Conservation (phyloP, 2,113 vertebrate genomes). For the Melanerpes aurifrons region DNA sequence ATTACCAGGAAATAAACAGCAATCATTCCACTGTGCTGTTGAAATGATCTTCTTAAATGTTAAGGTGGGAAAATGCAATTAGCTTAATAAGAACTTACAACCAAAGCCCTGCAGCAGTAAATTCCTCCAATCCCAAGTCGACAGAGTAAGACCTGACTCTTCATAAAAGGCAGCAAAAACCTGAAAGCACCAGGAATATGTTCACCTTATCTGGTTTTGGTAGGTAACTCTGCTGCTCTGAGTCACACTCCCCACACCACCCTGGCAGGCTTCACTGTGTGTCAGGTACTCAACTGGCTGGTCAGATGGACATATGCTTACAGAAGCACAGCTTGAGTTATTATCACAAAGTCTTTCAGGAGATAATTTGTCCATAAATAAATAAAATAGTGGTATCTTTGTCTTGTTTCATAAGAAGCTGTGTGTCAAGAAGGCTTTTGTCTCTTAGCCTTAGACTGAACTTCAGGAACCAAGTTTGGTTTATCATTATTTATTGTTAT, state of each 20-base stretch:
- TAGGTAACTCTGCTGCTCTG: background rate
- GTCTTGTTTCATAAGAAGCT: background rate
- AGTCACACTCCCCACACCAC: background rate
- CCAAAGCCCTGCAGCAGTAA: background rate
- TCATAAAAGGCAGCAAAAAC: background rate
- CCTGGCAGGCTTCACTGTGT: fast-evolving
- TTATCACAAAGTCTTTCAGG: background rate
- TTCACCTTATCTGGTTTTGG: background rate
- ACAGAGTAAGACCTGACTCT: background rate
- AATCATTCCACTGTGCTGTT: background rate
- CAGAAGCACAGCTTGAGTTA: background rate
- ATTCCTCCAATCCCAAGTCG: background rate
- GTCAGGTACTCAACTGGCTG: background rate
- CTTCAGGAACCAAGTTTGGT: background rate
- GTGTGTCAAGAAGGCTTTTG: fast-evolving
- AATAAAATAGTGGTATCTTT: background rate
- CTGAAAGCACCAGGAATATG: background rate
- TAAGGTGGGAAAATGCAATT: background rate
- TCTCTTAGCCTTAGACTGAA: background rate
- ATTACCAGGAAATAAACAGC: background rate
- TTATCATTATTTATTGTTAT: background rate
- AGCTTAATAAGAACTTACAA: background rate
- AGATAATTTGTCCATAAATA: background rate
- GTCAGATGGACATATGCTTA: background rate
- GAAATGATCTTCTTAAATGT: background rate